Base-by-base conservation (phyloP, 2,113 vertebrate genomes). In the Aythya baeri region DNA sequence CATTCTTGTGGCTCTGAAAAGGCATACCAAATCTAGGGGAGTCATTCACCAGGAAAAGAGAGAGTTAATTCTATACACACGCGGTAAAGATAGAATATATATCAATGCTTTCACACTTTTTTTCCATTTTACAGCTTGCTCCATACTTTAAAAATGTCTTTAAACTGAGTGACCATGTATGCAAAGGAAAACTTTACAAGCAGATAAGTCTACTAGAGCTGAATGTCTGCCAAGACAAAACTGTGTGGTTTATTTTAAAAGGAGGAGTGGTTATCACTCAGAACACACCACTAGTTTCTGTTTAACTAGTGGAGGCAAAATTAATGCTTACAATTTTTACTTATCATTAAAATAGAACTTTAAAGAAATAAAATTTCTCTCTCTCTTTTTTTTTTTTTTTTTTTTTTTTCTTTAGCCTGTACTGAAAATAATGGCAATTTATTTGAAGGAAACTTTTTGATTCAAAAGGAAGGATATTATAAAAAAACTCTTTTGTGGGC, bases 161-260 rank as follows among this genome's bases (percentile, higher is more conserved):
- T 91, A 93, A 96, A 89, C 68, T 21, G 76, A 83, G 52, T 80
- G 84, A 88, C 77, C 89, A 46, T 26, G 84, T 84, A 89, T 14
- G 66, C 59, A 91, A 96, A 84, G 84, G 80, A 94, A 92, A 96
- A 88, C 68, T 97, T 97, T 96, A 96, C 83, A 97, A 95, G 96
- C 68, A 95, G 92, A 80, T 95, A 97, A 96, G 93, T 93, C 95
- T 92, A 86, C 66, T 82, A 89, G 43, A 43, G n/a, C 62, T 96
- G 96, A 95, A 92, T 59, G 29, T 22, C 74, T 95, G 93, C 96
- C 92, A 97, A 97, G 79, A 46, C 13, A 88, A 91, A 95, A 78
- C 59, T 58, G 68, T 79, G 58, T 76, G 55, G 70, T 96, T 97
- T 93, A 88, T 94, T 97, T 96, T 97, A 93, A 94, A 94, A 94